These are phyloP conservation scores for Poecilia latipinna DNA, from an alignment of 2,113 vertebrate species.

Conservation along the genomic window DNA sequence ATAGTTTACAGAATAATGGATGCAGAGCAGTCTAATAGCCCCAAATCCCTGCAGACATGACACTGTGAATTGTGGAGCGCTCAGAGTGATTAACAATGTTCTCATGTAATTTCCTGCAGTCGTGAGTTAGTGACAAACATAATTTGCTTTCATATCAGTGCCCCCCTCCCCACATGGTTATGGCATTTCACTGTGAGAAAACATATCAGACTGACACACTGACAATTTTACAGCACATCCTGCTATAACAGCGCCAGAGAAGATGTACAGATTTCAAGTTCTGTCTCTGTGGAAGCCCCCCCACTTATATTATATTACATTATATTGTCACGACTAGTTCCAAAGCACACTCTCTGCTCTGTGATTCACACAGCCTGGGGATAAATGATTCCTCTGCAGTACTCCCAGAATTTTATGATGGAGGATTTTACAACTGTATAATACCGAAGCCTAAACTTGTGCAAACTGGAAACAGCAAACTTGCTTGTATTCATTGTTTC, in stretches of 20 bases:
- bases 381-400: constrained; percentile 32
- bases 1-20: constrained; percentile 10
- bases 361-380: constrained; percentile 38
- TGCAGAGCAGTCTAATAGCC: constrained; percentile 13
- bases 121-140: constrained; percentile 7
- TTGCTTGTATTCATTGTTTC: neutral
- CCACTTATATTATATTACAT: constrained; percentile 7
- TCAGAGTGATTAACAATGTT: constrained; percentile 11
- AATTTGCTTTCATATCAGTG: neutral
- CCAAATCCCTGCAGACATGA: constrained; percentile 29
- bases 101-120: neutral
- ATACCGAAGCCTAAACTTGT: neutral
- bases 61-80: constrained; percentile 2
- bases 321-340: constrained; percentile 47
- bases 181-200: neutral
- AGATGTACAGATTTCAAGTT: constrained; percentile 16
- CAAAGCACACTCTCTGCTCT: neutral
- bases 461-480: neutral
- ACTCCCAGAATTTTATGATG: neutral
- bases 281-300: neutral
- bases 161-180: neutral
- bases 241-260: constrained; percentile 11
- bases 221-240: neutral
- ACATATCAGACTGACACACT: neutral
- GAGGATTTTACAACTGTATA: neutral